Base-by-base conservation (phyloP, 2,888 invertebrate genomes). In the Scaptomyza flava region DNA sequence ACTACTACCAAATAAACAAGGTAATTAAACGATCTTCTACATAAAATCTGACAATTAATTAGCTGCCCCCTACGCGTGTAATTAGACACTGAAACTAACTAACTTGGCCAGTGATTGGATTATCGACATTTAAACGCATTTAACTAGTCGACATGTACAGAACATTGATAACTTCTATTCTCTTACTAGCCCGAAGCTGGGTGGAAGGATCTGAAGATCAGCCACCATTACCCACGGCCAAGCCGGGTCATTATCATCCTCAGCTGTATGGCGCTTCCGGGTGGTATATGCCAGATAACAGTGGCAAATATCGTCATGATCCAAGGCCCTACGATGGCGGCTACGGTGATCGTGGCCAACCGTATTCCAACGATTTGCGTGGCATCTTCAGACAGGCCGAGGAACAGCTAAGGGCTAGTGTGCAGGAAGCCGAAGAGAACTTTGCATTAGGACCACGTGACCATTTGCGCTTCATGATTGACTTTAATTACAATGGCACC, bases 251-350 rank as follows among this genome's bases (percentile, higher is more conserved):
- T 30, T 91, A 91, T 60, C 61, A 79, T 6, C 91, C 89, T 0
- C 79, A 89, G 34, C 41, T 86, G 27, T 80, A 89, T 47, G 91
- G 91, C 0, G 86, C 70, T 17, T 93, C 67, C n/a, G 94, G 94
- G 1, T 93, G 93, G 85, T 94, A 94, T 72, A 71, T 92, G 20
- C 93, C 93, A 0, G 93, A 93, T 2, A 92, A 93, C 43, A 93
- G 93, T 68, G 94, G 94, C 9, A 92, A 90, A 77, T 94, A 94
- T 78, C 91, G 91, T 0, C 93, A 94, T 51, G 91, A 93, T 38
- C 92, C 92, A 42, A 80, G 89, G 45, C 93, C 93, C n/a, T 93
- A 93, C n/a, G 91, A 93, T 48, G 93, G 93, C 12, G 91, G 93
- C 63, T 94, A 93, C 72, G 91, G 93, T 0, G 93, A 93, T 71